Conservation (phyloP, 35 echinoderm and acorn worm genomes). For the Heliocidaris tuberculata region DNA sequence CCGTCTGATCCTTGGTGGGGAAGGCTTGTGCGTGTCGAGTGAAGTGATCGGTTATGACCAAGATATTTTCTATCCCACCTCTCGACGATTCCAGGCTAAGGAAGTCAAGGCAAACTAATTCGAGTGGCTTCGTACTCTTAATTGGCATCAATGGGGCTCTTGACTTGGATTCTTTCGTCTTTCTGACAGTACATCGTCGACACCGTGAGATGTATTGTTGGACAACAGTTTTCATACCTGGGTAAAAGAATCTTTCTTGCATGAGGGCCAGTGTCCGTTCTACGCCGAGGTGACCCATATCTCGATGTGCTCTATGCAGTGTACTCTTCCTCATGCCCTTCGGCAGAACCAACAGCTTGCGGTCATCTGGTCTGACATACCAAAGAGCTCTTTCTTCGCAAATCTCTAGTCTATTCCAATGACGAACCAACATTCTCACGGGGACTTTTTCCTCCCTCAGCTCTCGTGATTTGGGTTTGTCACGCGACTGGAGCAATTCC, state of each 20-base stretch:
- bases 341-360: slow-evolving; percentile 28
- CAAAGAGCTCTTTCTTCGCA: neutral
- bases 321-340: neutral
- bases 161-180: slow-evolving; percentile 26
- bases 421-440: neutral
- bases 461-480: neutral
- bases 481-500: neutral
- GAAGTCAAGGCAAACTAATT: slow-evolving; percentile 41
- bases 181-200: slow-evolving; percentile 41
- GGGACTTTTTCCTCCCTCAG: neutral
- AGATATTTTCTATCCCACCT: slow-evolving; percentile 62
- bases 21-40: slow-evolving; percentile 66
- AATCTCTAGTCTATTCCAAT: slow-evolving; percentile 32
- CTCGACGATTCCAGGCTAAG: slow-evolving; percentile 52
- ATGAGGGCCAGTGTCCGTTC: slow-evolving; percentile 56
- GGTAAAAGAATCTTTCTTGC: slow-evolving; percentile 48
- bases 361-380: neutral
- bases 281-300: slow-evolving; percentile 46
- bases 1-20: too few species aligned
- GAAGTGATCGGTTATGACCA: slow-evolving; percentile 77
- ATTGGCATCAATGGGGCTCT: slow-evolving; percentile 35
- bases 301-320: slow-evolving; percentile 14
- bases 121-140: neutral
- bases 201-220: slow-evolving; percentile 42
- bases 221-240: slow-evolving; percentile 32